These are phyloP conservation scores for Stomatorhinus ivindoensis DNA, from an alignment of 2,113 vertebrate genomes.

Conservation along the genomic window DNA sequence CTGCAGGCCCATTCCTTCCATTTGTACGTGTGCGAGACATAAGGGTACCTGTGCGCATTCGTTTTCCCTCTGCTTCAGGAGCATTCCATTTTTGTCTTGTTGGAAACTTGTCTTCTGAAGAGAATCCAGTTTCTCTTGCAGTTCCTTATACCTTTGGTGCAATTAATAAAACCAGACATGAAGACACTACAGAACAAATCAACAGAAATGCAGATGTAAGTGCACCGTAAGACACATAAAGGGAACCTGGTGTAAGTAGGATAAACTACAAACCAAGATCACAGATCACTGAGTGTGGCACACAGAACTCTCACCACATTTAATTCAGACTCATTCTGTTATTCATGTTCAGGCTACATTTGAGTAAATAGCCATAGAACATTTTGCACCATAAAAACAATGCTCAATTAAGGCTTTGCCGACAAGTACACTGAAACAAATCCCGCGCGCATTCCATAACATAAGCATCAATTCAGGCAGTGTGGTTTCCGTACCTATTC, in stretches of 20 bases:
- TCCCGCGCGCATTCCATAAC: background rate
- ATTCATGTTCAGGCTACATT: background rate
- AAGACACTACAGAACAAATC: background rate
- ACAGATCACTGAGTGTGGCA: background rate
- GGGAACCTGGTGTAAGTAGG: background rate
- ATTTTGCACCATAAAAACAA: background rate
- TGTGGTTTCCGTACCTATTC: constrained; percentile 50
- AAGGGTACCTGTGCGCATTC: constrained; percentile 52
- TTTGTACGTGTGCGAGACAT: background rate
- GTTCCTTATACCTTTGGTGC: constrained; percentile 53
- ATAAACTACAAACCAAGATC: background rate
- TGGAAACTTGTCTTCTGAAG: constrained; percentile 58
- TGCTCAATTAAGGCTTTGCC: background rate
- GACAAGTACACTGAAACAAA: background rate
- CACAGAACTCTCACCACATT: background rate
- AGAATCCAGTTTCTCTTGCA: constrained; percentile 61
- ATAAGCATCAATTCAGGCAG: background rate
- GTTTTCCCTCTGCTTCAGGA: constrained; percentile 62
- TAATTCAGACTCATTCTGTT: background rate
- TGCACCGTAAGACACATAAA: background rate
- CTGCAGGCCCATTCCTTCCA: background rate
- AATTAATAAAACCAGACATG: background rate
- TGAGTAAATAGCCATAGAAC: background rate
- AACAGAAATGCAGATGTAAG: background rate
- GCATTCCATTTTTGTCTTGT: constrained; percentile 54